Evolutionary conservation across 1,140 invertebrate species (phyloP).

Genomic region (Grapholita molesta): DNA sequence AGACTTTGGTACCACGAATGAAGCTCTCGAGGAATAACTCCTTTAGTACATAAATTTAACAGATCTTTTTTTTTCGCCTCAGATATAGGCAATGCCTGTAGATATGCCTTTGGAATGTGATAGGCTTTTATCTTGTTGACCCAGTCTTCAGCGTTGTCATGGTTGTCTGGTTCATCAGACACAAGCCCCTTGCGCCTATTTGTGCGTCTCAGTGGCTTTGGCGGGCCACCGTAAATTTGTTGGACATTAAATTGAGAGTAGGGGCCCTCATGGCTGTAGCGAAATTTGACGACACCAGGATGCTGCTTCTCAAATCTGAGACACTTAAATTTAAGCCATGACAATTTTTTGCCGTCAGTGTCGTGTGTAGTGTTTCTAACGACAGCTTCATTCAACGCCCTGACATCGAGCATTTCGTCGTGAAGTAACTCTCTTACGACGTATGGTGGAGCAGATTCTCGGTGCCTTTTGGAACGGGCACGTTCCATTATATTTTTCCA

Average conservation of each 20-base stretch:
- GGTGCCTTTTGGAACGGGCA: no score
- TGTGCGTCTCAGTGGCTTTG: neutral
- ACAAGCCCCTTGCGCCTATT: neutral
- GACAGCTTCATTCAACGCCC: slow-evolving; percentile 5
- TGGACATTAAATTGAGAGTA: slow-evolving; percentile 17
- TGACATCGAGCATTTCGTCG: slow-evolving; percentile 21
- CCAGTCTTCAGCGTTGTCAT: no score
- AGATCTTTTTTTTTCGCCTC: neutral
- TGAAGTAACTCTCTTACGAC: no score
- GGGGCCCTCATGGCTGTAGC: slow-evolving; percentile 17
- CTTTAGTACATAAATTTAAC: no score
- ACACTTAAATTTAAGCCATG: slow-evolving; percentile 25
- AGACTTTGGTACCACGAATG: no score
- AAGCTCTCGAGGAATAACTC: no score
- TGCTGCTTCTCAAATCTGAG: slow-evolving; percentile 19
- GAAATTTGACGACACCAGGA: slow-evolving; percentile 19
- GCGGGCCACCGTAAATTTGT: neutral
- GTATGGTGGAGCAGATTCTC: no score
- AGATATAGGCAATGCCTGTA: neutral
- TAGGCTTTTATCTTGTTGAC: no score
- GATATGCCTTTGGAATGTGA: neutral
- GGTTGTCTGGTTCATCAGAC: neutral
- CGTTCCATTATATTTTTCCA: no score
- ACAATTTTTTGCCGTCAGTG: slow-evolving; percentile 19
- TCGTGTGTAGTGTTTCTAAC: slow-evolving; percentile 17